These are phyloP conservation scores for Acromyrmex heyeri DNA, from an alignment of 1,140 invertebrate species.

Conservation along the genomic window DNA sequence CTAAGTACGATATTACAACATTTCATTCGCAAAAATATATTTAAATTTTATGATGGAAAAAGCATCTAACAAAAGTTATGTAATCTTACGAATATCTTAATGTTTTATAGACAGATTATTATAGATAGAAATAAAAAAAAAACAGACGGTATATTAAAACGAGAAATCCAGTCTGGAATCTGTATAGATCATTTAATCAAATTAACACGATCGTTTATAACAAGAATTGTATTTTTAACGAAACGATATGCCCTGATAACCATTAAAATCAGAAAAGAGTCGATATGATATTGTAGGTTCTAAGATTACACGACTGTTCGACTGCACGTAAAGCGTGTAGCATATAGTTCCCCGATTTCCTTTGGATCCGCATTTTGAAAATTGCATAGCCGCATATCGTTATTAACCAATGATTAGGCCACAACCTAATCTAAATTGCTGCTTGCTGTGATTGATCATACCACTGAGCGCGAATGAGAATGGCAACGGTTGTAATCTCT, in stretches of 20 bases:
- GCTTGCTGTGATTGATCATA: conserved; percentile 96
- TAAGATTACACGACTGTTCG: conserved; percentile 60
- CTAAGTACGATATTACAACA: background rate
- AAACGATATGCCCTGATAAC: conserved; percentile 38
- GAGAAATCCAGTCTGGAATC: conserved; percentile 32
- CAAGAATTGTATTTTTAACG: conserved; percentile 52
- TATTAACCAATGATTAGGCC: conserved; percentile 94
- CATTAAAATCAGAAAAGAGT: conserved; percentile 46
- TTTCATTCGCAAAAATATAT: conserved; percentile 16
- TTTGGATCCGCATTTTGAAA: conserved; percentile 38
- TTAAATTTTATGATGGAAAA: conserved; percentile 5
- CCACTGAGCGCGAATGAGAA: conserved; percentile 97
- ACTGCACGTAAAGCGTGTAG: conserved; percentile 18
- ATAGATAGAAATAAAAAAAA: background rate
- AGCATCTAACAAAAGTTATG: background rate
- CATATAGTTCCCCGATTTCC: conserved; percentile 38
- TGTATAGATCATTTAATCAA: conserved; percentile 69
- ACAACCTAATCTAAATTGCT: conserved; percentile 95
- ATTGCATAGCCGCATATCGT: conserved; percentile 38
- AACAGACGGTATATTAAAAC: conserved; percentile 15
- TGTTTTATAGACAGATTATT: background rate
- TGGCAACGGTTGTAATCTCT: conserved; percentile 96
- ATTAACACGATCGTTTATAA: conserved; percentile 67
- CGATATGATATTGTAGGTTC: conserved; percentile 35
- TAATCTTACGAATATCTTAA: background rate